phyloP scores from a whole-genome alignment of 2,113 vertebrate species.

The Oryzias curvinotus region DNA sequence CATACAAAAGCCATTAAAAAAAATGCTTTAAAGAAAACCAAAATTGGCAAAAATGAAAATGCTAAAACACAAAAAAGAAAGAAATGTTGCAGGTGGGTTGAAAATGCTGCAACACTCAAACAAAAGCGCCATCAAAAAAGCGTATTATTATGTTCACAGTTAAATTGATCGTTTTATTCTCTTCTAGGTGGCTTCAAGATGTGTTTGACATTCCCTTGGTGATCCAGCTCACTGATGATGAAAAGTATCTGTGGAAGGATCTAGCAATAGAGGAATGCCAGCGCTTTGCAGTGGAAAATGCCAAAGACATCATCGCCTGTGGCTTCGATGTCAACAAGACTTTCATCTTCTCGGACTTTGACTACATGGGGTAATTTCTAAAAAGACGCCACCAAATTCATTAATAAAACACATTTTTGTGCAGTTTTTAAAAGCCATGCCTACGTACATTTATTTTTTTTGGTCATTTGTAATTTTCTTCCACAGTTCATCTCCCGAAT shows the following conservation, averaged over 20 bases:
- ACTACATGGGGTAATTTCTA: constrained; percentile 90
- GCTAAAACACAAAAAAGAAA: too few species aligned
- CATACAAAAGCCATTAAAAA: too few species aligned
- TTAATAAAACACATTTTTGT: background rate
- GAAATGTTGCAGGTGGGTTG: too few species aligned
- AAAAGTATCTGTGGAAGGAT: constrained; percentile 99
- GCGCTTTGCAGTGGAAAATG: constrained; percentile 87
- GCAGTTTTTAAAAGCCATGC: background rate
- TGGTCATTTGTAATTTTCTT: background rate
- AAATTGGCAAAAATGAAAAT: too few species aligned
- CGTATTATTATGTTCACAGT: background rate
- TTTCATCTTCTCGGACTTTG: constrained; percentile 96
- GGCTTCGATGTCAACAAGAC: constrained; percentile 96
- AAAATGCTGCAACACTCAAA: background rate
- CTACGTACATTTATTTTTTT: background rate
- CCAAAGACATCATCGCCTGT: constrained; percentile 95
- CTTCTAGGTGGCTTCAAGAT: constrained; percentile 92
- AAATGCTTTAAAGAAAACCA: too few species aligned
- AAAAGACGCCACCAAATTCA: background rate
- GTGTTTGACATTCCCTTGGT: constrained; percentile 92
- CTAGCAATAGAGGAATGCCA: constrained; percentile 87
- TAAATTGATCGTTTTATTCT: background rate
- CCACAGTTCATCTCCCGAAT: constrained; percentile 82
- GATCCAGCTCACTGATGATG: constrained; percentile 95
- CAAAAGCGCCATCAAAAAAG: background rate